phyloP scores from a whole-genome alignment of 2,113 vertebrate genomes.

The Oxyruncus cristatus region DNA sequence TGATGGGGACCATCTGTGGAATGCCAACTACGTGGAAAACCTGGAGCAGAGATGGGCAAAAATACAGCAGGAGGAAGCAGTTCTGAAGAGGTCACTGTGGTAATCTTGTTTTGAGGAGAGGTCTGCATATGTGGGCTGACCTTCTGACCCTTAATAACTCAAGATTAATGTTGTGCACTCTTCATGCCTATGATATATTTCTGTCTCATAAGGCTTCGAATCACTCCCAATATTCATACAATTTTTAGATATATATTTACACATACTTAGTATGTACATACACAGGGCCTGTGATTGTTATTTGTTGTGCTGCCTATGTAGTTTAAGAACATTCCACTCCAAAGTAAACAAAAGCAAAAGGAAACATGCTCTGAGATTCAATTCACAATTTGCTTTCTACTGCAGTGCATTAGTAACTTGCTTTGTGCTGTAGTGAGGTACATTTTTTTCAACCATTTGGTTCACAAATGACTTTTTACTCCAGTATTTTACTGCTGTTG shows the following conservation, averaged over 20 bases:
- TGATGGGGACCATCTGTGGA: constrained; percentile 73
- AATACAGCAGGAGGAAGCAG: constrained; percentile 52
- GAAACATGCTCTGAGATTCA: neutral
- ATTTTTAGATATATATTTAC: neutral
- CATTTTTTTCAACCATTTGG: neutral
- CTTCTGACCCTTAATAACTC: constrained; percentile 28
- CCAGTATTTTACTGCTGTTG: neutral
- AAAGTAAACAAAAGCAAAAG: neutral
- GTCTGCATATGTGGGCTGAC: neutral
- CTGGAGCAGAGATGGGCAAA: constrained; percentile 48
- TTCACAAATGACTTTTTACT: neutral
- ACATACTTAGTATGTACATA: neutral
- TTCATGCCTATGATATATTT: neutral
- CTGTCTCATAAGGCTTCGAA: neutral
- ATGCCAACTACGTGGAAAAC: constrained; percentile 58
- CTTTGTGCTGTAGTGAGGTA: neutral
- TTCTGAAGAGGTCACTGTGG: constrained; percentile 37
- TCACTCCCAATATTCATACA: neutral
- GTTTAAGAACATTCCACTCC: neutral
- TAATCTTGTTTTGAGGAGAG: constrained; percentile 17
- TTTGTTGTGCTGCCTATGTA: neutral
- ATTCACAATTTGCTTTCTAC: neutral
- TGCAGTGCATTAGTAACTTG: constrained; percentile 1
- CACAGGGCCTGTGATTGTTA: neutral
- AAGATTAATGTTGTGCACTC: neutral